Evolutionary conservation across 2,797 vertebrate genomes (phyloP).

Genomic region (Cyclopterus lumpus): DNA sequence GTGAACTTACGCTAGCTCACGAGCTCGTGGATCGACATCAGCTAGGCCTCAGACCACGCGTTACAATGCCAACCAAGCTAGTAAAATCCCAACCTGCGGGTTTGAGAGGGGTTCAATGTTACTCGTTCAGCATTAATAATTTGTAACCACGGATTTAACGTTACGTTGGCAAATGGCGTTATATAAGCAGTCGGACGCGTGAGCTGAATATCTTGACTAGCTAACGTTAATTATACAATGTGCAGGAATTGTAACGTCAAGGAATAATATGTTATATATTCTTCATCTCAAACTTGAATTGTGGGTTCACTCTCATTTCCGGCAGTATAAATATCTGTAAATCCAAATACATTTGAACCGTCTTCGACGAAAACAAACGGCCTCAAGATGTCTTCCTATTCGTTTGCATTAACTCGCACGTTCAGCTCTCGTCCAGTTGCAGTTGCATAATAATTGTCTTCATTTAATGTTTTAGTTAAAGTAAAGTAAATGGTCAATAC

Average conservation of each 20-base stretch:
- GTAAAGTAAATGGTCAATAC: neutral
- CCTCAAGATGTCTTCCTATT: constrained; percentile 37
- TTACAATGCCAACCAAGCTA: no score
- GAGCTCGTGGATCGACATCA: constrained; percentile 5
- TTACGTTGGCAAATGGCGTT: neutral
- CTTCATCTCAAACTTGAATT: no score
- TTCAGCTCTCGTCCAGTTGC: neutral
- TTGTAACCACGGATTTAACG: neutral
- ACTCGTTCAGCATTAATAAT: neutral
- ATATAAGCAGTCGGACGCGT: neutral
- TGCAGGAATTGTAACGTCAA: neutral
- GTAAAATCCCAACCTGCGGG: neutral
- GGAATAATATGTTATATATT: no score
- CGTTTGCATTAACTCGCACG: constrained; percentile 22
- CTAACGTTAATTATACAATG: neutral
- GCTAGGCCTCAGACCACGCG: constrained; percentile 14
- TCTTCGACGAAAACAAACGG: neutral
- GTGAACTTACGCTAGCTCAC: constrained; percentile 5
- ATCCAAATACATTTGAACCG: neutral
- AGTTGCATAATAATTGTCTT: neutral
- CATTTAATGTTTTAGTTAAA: neutral
- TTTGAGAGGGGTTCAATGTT: neutral
- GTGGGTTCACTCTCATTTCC: neutral
- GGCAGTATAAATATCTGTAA: neutral
- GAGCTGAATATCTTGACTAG: neutral